phyloP scores from a whole-genome alignment of 2,888 invertebrate genomes.

The Cyclophora albipunctata region DNA sequence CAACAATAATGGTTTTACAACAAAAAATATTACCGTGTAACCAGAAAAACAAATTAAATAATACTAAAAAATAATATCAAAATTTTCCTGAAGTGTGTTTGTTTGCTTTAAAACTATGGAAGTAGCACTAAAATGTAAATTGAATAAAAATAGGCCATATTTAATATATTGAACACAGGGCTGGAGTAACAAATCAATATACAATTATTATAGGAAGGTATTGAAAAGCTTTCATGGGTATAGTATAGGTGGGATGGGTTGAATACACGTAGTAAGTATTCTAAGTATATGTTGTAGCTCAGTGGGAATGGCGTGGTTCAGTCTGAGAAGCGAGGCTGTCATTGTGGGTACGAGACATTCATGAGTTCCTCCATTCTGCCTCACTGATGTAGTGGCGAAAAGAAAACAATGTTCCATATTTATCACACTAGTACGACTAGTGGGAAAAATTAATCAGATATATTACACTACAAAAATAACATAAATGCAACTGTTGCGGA shows the following conservation, averaged over 20 bases:
- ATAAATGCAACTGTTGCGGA: conserved; percentile 23
- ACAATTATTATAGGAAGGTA: conserved; percentile 28
- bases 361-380: too few relatives aligned
- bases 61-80: conserved; percentile 44
- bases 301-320: conserved; percentile 46
- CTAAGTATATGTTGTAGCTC: conserved; percentile 29
- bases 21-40: conserved; percentile 16
- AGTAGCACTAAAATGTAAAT: conserved; percentile 7
- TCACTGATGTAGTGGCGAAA: too few relatives aligned
- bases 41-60: conserved; percentile 24
- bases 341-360: conserved; percentile 10
- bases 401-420: too few relatives aligned
- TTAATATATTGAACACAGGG: conserved; percentile 21
- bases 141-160: too few relatives aligned
- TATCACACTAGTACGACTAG: too few relatives aligned
- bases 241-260: conserved; percentile 51
- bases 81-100: conserved; percentile 3
- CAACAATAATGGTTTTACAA: conserved; percentile 32
- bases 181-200: conserved; percentile 28
- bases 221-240: conserved; percentile 18
- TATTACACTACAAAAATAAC: conserved; percentile 18
- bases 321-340: conserved; percentile 37
- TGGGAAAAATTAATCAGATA: conserved; percentile 6
- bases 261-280: conserved; percentile 21
- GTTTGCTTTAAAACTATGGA: conserved; percentile 32